Percentiles rank a stretch among this genome's conserved stretches.
These are phyloP conservation scores for Mastomys natalensis DNA, from an alignment of 2,113 vertebrate genomes.

Conservation along the genomic window DNA sequence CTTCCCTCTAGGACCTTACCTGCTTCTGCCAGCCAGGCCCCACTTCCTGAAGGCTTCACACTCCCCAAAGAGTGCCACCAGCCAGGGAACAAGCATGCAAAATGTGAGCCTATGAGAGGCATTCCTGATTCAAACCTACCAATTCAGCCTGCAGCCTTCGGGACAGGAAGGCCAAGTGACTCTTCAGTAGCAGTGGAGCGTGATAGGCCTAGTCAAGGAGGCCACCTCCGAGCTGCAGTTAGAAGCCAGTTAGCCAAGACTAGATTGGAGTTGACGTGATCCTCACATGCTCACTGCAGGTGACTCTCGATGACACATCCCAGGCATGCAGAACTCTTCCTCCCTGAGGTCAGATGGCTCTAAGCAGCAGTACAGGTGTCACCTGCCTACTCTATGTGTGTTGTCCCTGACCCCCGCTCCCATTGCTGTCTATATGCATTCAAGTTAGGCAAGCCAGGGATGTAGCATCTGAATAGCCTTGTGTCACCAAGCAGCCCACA, in stretches of 20 bases:
- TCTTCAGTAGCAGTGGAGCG: not conserved
- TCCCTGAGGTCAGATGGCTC: not conserved
- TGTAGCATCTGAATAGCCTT: not conserved
- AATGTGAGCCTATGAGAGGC: not conserved
- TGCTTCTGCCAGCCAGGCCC: not conserved
- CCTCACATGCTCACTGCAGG: not conserved
- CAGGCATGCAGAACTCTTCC: fast-evolving
- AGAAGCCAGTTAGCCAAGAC: not conserved
- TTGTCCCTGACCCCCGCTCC: too few relatives aligned
- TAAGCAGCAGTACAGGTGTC: not conserved
- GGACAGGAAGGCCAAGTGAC: too few relatives aligned
- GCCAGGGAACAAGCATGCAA: not conserved
- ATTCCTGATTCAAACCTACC: not conserved
- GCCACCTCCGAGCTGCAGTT: not conserved
- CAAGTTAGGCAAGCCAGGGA: not conserved
- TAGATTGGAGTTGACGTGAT: not conserved
- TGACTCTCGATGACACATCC: not conserved
- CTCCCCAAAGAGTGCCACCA: not conserved
- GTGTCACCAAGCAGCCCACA: not conserved
- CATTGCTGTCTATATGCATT: not conserved
- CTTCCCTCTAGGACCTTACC: not conserved
- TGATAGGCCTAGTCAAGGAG: fast-evolving
- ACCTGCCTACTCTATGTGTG: not conserved
- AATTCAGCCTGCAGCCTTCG: not conserved
- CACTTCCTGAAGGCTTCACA: not conserved